A percentile compares a stretch with the other conserved stretches of the same genome.
These are phyloP conservation scores for Ernsta delagoae DNA, from an alignment of 2,888 invertebrate species.

Conservation along the genomic window DNA sequence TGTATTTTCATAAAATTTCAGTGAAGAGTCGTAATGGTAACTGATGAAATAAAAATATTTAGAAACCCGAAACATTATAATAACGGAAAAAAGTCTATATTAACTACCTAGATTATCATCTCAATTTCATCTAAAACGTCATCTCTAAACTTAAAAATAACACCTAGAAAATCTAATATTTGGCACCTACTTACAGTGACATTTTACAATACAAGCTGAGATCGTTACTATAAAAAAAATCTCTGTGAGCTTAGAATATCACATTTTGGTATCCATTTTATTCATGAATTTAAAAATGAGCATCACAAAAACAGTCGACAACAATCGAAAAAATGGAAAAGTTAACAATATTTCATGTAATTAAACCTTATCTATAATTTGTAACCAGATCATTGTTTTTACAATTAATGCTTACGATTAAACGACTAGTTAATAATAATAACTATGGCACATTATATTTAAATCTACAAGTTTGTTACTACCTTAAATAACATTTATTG, in stretches of 20 bases:
- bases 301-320: not conserved
- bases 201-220: conserved; percentile 44
- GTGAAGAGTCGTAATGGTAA: too few relatives aligned
- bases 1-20: not conserved
- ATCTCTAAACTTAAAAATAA: conserved; percentile 24
- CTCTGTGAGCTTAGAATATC: not conserved
- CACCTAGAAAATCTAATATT: conserved; percentile 40
- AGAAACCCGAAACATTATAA: too few relatives aligned
- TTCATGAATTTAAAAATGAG: not conserved
- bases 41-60: not conserved
- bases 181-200: conserved; percentile 43
- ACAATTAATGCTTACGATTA: not conserved
- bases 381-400: not conserved
- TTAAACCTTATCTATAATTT: not conserved
- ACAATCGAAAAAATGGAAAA: not conserved
- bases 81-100: not conserved
- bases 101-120: not conserved
- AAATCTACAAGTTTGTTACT: conserved; percentile 6
- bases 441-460: conserved; percentile 8
- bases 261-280: conserved; percentile 5
- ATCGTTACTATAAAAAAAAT: conserved; percentile 35
- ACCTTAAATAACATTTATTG: not conserved
- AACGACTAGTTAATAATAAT: not conserved
- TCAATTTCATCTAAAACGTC: not conserved
- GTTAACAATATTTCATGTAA: not conserved